Evolutionary conservation across 2,888 invertebrate genomes (phyloP).

Genomic region (Dromius quadrimaculatus): DNA sequence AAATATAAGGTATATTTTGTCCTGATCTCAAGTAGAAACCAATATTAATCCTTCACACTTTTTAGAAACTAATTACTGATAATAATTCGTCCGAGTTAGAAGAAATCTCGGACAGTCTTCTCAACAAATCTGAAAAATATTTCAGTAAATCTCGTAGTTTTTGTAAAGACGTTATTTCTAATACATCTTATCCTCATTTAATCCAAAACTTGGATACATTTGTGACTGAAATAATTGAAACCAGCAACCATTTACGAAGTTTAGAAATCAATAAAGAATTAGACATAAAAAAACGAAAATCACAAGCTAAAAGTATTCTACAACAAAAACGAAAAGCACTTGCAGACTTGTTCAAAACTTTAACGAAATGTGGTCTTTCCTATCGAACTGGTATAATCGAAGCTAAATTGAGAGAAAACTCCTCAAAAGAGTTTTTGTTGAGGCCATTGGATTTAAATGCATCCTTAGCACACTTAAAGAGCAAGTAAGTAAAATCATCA

Average conservation of each 20-base stretch:
- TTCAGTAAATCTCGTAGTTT: slow-evolving; percentile 74
- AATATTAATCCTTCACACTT: neutral
- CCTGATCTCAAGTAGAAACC: too few species aligned
- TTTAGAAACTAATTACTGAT: slow-evolving; percentile 55
- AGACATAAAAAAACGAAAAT: slow-evolving; percentile 80
- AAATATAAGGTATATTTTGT: slow-evolving; percentile 64
- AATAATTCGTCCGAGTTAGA: slow-evolving; percentile 9
- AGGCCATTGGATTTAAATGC: slow-evolving; percentile 79
- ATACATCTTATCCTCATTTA: slow-evolving; percentile 72
- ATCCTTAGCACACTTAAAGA: slow-evolving; percentile 70
- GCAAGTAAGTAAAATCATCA: slow-evolving; percentile 58
- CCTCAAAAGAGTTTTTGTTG: slow-evolving; percentile 73
- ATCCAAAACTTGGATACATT: slow-evolving; percentile 76
- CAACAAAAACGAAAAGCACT: slow-evolving; percentile 88
- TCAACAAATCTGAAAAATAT: slow-evolving; percentile 59
- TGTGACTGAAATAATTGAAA: slow-evolving; percentile 75
- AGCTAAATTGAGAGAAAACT: slow-evolving; percentile 67
- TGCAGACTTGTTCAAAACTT: slow-evolving; percentile 85
- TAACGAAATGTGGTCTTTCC: slow-evolving; percentile 82
- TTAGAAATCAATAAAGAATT: slow-evolving; percentile 73
- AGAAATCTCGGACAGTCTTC: slow-evolving; percentile 47
- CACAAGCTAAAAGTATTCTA: slow-evolving; percentile 83
- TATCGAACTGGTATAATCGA: slow-evolving; percentile 83
- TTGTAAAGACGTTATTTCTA: slow-evolving; percentile 73
- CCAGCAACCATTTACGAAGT: slow-evolving; percentile 75